Evolutionary conservation across 2,797 vertebrate species (phyloP).

Genomic region (Orestias chungarensis): DNA sequence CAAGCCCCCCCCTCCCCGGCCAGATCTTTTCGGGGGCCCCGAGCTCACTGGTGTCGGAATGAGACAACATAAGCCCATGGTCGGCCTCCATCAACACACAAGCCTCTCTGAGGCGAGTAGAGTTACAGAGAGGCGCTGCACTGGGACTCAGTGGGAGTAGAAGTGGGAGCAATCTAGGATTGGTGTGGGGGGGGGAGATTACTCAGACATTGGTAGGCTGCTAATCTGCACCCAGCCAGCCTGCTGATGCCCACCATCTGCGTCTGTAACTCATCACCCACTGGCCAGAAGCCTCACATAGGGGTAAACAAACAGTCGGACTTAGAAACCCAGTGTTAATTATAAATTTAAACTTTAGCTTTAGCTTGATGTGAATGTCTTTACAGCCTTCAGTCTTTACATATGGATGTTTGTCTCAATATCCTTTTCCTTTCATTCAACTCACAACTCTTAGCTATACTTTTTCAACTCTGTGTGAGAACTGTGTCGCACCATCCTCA

Average conservation of each 20-base stretch:
- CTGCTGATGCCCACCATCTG: constrained; percentile 81
- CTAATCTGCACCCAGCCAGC: constrained; percentile 76
- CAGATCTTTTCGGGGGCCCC: constrained; percentile 48
- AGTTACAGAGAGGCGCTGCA: constrained; percentile 77
- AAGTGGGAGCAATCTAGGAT: constrained; percentile 53
- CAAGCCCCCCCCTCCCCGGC: constrained; percentile 29
- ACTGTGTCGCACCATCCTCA: constrained; percentile 18
- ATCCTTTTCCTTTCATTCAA: too few species aligned
- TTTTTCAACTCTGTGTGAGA: not conserved
- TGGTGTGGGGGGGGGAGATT: constrained; percentile 18
- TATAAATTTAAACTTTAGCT: constrained; percentile 32
- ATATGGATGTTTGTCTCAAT: too few species aligned
- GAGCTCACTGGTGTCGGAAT: constrained; percentile 64
- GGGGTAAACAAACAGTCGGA: constrained; percentile 70
- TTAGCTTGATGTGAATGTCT: not conserved
- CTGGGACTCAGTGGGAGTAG: constrained; percentile 65
- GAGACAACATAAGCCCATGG: constrained; percentile 78
- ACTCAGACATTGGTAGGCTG: constrained; percentile 65
- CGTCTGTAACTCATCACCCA: constrained; percentile 77
- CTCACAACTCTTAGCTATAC: too few species aligned
- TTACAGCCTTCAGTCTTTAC: too few species aligned
- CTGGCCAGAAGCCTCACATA: constrained; percentile 62
- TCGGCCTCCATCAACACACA: constrained; percentile 79
- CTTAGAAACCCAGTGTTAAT: constrained; percentile 60
- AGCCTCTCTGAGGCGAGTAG: constrained; percentile 73